Evolutionary conservation across 2,113 vertebrate genomes (phyloP), one percentile per base, ranked within the genome.

Genomic region (Columba janthina): DNA sequence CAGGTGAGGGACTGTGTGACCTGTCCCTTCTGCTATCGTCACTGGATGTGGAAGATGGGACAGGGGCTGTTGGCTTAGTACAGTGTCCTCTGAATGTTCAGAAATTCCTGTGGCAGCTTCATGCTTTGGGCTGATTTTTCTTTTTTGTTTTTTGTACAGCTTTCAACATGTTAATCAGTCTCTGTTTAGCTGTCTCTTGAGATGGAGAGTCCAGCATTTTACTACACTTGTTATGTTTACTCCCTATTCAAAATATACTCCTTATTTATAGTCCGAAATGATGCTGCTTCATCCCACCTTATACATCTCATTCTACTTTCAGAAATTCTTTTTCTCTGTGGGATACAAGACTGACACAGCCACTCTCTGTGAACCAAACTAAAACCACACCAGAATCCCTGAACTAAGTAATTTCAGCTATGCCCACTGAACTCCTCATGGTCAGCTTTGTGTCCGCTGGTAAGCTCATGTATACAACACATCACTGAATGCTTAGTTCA

Each of bases 381-480:
- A 32, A 51, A 54, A 4, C 9, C 61, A 19, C 16, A 19, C 3
- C 29, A 64, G 61, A 44, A 46, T 42, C 17, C 26, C 62, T 29
- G 53, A 64, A 13, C 8, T 26, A 12, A 34, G 2, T 12, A 15
- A 70, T 67, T 81, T 78, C 18, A 91, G 16, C 44, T 46, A 0
- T 31, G 21, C 16, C 25, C 36, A 19, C 31, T 32, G 70, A 77
- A 24, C 26, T 48, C 18, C 53, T 40, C 56, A 53, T 24, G 40
- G 25, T 7, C 1, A 3, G 8, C 50, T 24, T 54, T 6, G 16
- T 48, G 31, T 42, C 38, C 48, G 29, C n/a, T 31, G 5, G 3
- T 83, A n/a, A 28, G 7, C 10, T 87, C 0, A 0, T 36, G 56
- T 32, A 22, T 20, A 15, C 24, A 69, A 34, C 10, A 40, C 7